phyloP scores from a whole-genome alignment of 37 sponge, comb jelly and placozoan genomes.

The Amphimedon queenslandica region DNA sequence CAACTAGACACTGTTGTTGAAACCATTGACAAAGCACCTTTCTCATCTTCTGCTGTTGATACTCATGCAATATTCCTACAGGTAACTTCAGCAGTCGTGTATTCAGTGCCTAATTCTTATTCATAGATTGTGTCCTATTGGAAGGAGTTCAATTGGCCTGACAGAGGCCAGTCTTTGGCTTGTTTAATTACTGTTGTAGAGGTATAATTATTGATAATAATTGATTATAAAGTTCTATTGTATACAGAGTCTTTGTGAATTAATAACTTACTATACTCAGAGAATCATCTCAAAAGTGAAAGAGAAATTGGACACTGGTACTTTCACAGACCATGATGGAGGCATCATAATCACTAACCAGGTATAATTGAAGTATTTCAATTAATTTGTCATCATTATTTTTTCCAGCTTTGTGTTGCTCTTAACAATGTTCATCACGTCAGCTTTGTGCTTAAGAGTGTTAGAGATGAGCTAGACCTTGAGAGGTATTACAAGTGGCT shows the following conservation, averaged over 20 bases:
- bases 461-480: slow-evolving; percentile 22
- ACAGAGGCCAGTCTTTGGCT: slow-evolving; percentile 16
- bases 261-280: background rate
- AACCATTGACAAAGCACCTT: slow-evolving; percentile 9
- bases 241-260: background rate
- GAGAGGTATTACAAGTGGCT: slow-evolving; percentile 15
- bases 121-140: background rate
- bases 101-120: background rate
- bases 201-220: too few relatives aligned
- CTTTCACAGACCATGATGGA: too few relatives aligned
- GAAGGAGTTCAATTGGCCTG: slow-evolving; percentile 48
- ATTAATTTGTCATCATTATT: too few relatives aligned
- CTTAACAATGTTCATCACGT: slow-evolving; percentile 56
- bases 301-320: too few relatives aligned
- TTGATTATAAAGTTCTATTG: too few relatives aligned
- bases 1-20: slow-evolving; percentile 12
- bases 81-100: slow-evolving; percentile 10
- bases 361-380: too few relatives aligned
- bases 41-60: slow-evolving; percentile 61
- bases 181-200: slow-evolving; percentile 8
- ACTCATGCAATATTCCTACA: slow-evolving; percentile 24
- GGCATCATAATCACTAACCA: too few relatives aligned
- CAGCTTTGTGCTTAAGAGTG: background rate
- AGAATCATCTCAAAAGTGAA: too few relatives aligned
- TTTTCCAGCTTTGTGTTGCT: slow-evolving; percentile 28